A percentile compares a stretch with the other conserved stretches of the same genome.
Conservation (phyloP, 2,888 invertebrate species). For the Heliothis peltigera region DNA sequence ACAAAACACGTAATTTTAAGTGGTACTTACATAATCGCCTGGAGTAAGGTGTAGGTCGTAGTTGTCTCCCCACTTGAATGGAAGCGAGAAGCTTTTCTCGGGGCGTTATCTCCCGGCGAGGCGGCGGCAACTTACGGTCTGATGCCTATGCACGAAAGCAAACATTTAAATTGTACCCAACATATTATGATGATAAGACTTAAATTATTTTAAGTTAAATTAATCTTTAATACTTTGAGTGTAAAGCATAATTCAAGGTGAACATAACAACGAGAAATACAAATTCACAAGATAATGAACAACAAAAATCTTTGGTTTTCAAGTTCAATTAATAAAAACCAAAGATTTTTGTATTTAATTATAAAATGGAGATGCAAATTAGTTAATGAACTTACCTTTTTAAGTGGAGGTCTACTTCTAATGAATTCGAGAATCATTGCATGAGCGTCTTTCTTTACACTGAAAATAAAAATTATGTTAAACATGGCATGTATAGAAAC, state of each 20-base stretch:
- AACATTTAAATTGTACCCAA: not conserved
- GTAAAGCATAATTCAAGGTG: not conserved
- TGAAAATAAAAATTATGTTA: slow-evolving; percentile 69
- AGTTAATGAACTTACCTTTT: slow-evolving; percentile 91
- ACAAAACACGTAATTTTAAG: not conserved
- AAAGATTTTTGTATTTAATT: not conserved
- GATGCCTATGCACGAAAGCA: slow-evolving; percentile 90
- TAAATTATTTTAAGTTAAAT: too few relatives aligned
- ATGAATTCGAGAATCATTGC: slow-evolving; percentile 99
- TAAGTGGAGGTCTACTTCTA: slow-evolving; percentile 97
- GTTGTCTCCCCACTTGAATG: slow-evolving; percentile 93
- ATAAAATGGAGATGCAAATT: not conserved
- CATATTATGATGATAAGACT: too few relatives aligned
- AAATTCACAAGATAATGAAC: too few relatives aligned
- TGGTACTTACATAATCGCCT: slow-evolving; percentile 88
- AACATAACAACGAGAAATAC: not conserved
- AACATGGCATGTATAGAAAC: not conserved
- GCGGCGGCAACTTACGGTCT: slow-evolving; percentile 95
- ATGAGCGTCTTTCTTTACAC: slow-evolving; percentile 98
- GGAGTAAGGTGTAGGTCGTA: slow-evolving; percentile 91
- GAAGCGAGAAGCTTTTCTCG: slow-evolving; percentile 96
- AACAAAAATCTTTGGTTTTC: too few relatives aligned
- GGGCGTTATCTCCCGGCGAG: slow-evolving; percentile 93
- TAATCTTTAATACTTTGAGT: too few relatives aligned
- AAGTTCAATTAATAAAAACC: too few relatives aligned